Conservation (phyloP, 2,113 vertebrate genomes). For the Notothenia coriiceps region DNA sequence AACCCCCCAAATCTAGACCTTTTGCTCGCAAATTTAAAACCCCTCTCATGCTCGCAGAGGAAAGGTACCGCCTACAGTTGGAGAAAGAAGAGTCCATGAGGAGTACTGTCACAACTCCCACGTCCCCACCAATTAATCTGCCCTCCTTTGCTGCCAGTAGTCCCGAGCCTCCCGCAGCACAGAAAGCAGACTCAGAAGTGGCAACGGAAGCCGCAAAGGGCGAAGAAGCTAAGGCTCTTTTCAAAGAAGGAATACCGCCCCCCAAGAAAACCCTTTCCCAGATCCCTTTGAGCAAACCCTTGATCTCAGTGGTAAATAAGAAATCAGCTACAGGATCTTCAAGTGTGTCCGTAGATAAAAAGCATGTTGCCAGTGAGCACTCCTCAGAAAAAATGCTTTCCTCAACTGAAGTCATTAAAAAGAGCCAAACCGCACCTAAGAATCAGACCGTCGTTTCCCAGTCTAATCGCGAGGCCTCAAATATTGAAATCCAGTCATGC, state of each 20-base stretch:
- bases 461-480: conserved; percentile 34
- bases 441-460: conserved; percentile 40
- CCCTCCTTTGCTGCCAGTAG: conserved; percentile 4
- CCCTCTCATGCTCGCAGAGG: conserved; percentile 94
- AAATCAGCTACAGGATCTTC: conserved; percentile 64
- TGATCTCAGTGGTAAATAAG: conserved; percentile 72
- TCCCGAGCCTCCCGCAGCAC: conserved; percentile 25
- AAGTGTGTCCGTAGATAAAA: conserved; percentile 60
- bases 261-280: conserved; percentile 64
- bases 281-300: conserved; percentile 76
- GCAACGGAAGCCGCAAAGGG: conserved; percentile 25
- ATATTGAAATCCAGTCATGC: conserved; percentile 61
- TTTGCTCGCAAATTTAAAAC: conserved; percentile 92
- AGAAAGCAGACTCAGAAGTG: conserved; percentile 49
- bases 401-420: conserved; percentile 45
- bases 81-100: conserved; percentile 83
- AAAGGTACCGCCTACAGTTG: conserved; percentile 88
- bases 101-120: conserved; percentile 73
- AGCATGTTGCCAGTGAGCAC: conserved; percentile 31
- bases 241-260: conserved; percentile 35
- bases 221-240: conserved; percentile 44
- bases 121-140: conserved; percentile 59
- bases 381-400: conserved; percentile 37
- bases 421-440: conserved; percentile 36
- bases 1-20: conserved; percentile 79